A percentile compares a stretch with the other conserved stretches of the same genome.
Conservation (phyloP, 1,140 invertebrate genomes). For the Zaprionus nigranus region DNA sequence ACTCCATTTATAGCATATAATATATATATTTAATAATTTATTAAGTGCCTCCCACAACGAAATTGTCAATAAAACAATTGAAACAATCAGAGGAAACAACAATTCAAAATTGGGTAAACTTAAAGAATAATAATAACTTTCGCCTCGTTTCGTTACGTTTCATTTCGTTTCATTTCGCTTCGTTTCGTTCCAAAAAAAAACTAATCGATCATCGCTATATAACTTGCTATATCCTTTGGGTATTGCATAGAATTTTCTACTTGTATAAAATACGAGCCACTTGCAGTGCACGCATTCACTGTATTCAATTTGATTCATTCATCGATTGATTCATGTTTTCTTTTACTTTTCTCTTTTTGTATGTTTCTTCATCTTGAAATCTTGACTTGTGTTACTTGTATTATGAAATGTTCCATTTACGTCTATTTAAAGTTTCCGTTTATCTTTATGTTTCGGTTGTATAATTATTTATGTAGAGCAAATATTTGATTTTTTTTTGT, state of each 20-base stretch:
- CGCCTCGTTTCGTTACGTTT: slow-evolving; percentile 7
- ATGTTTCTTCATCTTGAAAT: slow-evolving; percentile 20
- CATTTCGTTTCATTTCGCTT: not conserved
- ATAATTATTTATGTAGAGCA: slow-evolving; percentile 35
- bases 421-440: slow-evolving; percentile 38
- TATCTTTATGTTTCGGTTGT: slow-evolving; percentile 28
- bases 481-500: slow-evolving; percentile 36
- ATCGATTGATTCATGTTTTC: slow-evolving; percentile 13
- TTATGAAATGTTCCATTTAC: slow-evolving; percentile 37
- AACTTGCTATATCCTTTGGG: slow-evolving; percentile 55
- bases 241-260: slow-evolving; percentile 71
- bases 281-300: slow-evolving; percentile 60
- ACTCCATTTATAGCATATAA: slow-evolving; percentile 34
- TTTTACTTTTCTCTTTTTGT: not conserved
- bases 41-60: slow-evolving; percentile 15
- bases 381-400: slow-evolving; percentile 24
- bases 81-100: slow-evolving; percentile 68
- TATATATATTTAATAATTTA: slow-evolving; percentile 26
- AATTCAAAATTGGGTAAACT: slow-evolving; percentile 45
- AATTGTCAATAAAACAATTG: slow-evolving; percentile 82
- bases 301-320: slow-evolving; percentile 34
- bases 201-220: slow-evolving; percentile 30
- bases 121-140: slow-evolving; percentile 28
- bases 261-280: slow-evolving; percentile 61
- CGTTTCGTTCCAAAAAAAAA: slow-evolving; percentile 14